Percentiles rank a stretch among this genome's conserved stretches.
Evolutionary conservation across 2,888 invertebrate species (phyloP).

Genomic region (Apodemia duryi): DNA sequence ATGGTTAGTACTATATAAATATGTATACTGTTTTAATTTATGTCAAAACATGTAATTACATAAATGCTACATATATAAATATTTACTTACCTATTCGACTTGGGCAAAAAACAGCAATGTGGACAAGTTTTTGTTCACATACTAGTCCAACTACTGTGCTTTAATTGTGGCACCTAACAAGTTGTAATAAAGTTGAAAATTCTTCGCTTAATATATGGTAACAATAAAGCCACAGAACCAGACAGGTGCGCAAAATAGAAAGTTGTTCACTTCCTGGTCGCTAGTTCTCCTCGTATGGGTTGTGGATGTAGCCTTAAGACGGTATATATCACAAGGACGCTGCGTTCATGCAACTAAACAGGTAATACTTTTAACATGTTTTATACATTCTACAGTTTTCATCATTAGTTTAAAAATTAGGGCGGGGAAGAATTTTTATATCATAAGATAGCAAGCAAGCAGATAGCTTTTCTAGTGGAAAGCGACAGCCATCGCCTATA

Average conservation of each 20-base stretch:
- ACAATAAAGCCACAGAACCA: constrained; percentile 58
- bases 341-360: constrained; percentile 19
- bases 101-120: constrained; percentile 5
- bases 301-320: constrained; percentile 37
- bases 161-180: constrained; percentile 10
- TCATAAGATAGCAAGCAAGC: too few relatives aligned
- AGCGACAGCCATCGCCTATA: too few relatives aligned
- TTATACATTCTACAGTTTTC: not conserved
- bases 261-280: constrained; percentile 78
- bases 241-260: constrained; percentile 78
- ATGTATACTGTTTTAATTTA: too few relatives aligned
- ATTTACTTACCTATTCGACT: constrained; percentile 16
- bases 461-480: too few relatives aligned
- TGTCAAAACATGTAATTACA: not conserved
- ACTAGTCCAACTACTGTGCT: not conserved
- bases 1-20: too few relatives aligned
- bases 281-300: constrained; percentile 54
- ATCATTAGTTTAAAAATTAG: not conserved
- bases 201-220: constrained; percentile 36
- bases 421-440: not conserved
- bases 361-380: constrained; percentile 12
- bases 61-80: not conserved
- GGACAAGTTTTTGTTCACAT: constrained; percentile 10
- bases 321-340: constrained; percentile 41
- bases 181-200: constrained; percentile 36